These are phyloP conservation scores for Philotrypesis tridentata DNA, from an alignment of 1,140 invertebrate genomes.

Conservation along the genomic window DNA sequence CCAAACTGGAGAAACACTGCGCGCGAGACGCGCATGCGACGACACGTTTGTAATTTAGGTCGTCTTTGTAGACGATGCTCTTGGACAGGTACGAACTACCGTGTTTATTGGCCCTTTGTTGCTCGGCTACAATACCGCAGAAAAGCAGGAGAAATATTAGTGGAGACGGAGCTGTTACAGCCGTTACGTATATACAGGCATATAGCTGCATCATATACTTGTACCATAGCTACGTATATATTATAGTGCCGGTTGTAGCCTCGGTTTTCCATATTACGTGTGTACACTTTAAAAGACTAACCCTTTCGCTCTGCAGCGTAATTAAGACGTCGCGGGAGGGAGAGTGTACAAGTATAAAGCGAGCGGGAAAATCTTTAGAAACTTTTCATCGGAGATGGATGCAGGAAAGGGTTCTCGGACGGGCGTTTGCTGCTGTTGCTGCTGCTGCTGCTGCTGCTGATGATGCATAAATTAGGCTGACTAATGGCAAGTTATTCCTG, in stretches of 20 bases:
- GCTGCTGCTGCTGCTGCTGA: conserved; percentile 43
- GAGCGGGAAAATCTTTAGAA: conserved; percentile 54
- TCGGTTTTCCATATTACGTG: conserved; percentile 12
- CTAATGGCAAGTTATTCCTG: conserved; percentile 40
- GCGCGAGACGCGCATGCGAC: neutral
- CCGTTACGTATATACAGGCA: no score
- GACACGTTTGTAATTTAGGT: conserved; percentile 52
- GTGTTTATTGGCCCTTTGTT: conserved; percentile 51
- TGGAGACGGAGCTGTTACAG: neutral
- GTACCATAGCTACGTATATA: no score
- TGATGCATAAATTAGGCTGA: conserved; percentile 57
- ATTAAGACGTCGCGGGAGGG: conserved; percentile 39
- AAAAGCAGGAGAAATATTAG: conserved; percentile 36
- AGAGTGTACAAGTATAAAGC: neutral
- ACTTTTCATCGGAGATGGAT: conserved; percentile 52
- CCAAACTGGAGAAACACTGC: neutral
- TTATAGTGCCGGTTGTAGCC: no score
- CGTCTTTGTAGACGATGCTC: conserved; percentile 23
- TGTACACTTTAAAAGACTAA: conserved; percentile 10
- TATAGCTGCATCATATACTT: no score
- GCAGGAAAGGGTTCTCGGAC: conserved; percentile 46
- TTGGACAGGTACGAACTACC: conserved; percentile 38
- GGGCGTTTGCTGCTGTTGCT: conserved; percentile 42
- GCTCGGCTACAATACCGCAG: conserved; percentile 16
- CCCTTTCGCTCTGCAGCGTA: conserved; percentile 21